Conservation (phyloP, 2,797 vertebrate species). For the Eulemur mongoz region DNA sequence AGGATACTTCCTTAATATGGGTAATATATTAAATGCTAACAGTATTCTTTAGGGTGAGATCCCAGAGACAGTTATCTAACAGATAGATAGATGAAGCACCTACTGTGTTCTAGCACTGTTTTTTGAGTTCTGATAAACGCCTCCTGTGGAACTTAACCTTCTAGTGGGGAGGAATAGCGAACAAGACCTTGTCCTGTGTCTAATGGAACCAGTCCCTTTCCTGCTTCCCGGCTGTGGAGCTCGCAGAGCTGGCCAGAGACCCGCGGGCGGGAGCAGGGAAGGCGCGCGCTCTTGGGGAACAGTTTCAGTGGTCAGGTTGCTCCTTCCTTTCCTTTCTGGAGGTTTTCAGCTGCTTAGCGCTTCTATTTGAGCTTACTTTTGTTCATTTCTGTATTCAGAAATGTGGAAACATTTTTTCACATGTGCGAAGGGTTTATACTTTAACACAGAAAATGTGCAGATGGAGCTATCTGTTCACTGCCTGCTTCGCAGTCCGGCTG, state of each 20-base stretch:
- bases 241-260: background rate
- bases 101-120: background rate
- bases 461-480: background rate
- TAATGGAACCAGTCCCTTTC: background rate
- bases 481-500: background rate
- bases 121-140: background rate
- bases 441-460: background rate
- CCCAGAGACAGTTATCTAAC: background rate
- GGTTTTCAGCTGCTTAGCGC: background rate
- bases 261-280: fast-evolving
- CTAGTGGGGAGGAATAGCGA: background rate
- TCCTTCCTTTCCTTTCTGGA: background rate
- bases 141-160: background rate
- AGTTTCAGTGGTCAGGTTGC: no score
- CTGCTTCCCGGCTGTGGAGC: background rate
- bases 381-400: background rate
- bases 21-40: background rate
- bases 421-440: background rate
- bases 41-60: background rate
- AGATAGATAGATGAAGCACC: background rate
- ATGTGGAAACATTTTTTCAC: background rate
- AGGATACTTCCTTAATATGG: background rate
- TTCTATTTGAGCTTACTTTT: background rate
- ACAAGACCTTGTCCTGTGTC: conserved; percentile 62
- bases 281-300: no score